A percentile compares a stretch with the other conserved stretches of the same genome.
Evolutionary conservation across 2,888 invertebrate genomes (phyloP).

Genomic region (Thereva nobilitata): DNA sequence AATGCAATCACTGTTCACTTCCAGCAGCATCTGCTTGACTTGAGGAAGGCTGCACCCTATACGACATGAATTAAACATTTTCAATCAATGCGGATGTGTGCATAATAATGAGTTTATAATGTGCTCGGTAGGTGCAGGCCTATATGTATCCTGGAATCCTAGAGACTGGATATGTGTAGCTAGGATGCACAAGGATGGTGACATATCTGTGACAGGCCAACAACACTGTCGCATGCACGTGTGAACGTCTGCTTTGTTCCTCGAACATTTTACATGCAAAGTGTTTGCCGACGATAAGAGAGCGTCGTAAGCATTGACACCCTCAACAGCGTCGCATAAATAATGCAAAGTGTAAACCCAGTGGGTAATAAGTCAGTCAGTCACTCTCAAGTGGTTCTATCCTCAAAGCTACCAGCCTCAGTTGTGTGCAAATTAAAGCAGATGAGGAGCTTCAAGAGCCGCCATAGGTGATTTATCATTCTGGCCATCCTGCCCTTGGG

Average conservation of each 20-base stretch:
- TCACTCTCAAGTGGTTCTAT: constrained; percentile 45
- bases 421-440: constrained; percentile 30
- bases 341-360: constrained; percentile 46
- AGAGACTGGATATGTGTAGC: not conserved
- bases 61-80: constrained; percentile 38
- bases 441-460: constrained; percentile 10
- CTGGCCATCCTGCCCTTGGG: too few relatives aligned
- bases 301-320: constrained; percentile 35
- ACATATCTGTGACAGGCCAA: constrained; percentile 26
- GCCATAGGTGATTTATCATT: constrained; percentile 22
- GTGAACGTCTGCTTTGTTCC: constrained; percentile 32
- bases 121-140: constrained; percentile 3
- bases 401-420: constrained; percentile 28
- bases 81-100: constrained; percentile 36
- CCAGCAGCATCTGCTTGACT: constrained; percentile 28
- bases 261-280: constrained; percentile 36
- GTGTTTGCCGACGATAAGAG: constrained; percentile 36
- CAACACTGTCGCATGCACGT: constrained; percentile 21
- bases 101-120: constrained; percentile 36
- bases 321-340: constrained; percentile 41
- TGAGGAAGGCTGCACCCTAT: constrained; percentile 20
- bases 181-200: constrained; percentile 2
- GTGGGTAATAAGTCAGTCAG: constrained; percentile 47
- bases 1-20: constrained; percentile 9
- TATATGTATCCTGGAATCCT: not conserved